phyloP scores from a whole-genome alignment of 2,888 invertebrate genomes.

The Melinopterus prodromus region DNA sequence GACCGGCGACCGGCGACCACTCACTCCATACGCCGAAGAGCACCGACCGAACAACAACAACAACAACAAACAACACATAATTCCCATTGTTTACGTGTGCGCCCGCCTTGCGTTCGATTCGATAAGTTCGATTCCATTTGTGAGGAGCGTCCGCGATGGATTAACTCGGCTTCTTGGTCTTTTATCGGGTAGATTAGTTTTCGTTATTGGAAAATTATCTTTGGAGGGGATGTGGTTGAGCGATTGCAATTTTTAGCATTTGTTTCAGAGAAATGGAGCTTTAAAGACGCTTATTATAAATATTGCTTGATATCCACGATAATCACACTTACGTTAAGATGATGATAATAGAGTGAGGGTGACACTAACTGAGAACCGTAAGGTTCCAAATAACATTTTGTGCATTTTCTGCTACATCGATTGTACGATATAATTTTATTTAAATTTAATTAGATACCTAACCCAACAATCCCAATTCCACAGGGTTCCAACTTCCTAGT shows the following conservation, averaged over 20 bases:
- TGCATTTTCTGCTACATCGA: too few relatives aligned
- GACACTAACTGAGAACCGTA: too few relatives aligned
- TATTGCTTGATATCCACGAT: too few relatives aligned
- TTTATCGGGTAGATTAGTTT: background rate
- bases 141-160: background rate
- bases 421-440: too few relatives aligned
- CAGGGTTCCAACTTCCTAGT: too few relatives aligned
- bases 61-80: background rate
- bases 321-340: too few relatives aligned
- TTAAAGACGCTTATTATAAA: too few relatives aligned
- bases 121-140: background rate
- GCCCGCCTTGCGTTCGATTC: background rate
- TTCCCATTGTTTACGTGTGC: background rate
- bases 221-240: background rate
- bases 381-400: too few relatives aligned
- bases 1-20: slow-evolving; percentile 43
- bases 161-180: background rate
- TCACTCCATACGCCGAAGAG: slow-evolving; percentile 29
- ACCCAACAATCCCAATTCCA: too few relatives aligned
- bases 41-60: background rate
- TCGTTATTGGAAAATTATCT: background rate
- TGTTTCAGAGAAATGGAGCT: background rate
- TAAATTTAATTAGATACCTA: too few relatives aligned
- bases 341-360: too few relatives aligned
- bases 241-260: background rate